Evolutionary conservation across 1,140 invertebrate species (phyloP).

Genomic region (Myzus persicae): DNA sequence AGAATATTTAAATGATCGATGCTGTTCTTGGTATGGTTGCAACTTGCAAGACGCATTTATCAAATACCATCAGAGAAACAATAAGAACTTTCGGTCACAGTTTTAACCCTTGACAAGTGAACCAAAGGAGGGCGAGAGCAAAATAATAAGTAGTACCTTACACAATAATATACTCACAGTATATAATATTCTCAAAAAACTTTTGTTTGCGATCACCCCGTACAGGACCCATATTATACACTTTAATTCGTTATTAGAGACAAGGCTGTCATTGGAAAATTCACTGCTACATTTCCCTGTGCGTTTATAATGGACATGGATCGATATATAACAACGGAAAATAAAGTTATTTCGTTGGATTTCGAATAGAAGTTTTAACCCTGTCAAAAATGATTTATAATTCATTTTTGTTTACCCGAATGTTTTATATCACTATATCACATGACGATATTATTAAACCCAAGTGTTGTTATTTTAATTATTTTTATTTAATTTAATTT

Average conservation of each 20-base stretch:
- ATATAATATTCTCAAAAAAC: neutral
- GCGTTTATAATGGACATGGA: conserved; percentile 1
- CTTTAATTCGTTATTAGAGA: conserved; percentile 45
- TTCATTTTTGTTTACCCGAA: conserved; percentile 28
- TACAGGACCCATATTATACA: neutral
- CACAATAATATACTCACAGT: neutral
- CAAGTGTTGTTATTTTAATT: neutral
- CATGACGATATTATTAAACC: neutral
- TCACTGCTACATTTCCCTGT: neutral
- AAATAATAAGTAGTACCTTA: neutral
- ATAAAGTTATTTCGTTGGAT: conserved; percentile 45
- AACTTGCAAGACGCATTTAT: conserved; percentile 22
- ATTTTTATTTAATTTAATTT: neutral
- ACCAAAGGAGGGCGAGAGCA: neutral
- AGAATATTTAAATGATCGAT: conserved; percentile 22
- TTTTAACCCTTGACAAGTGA: conserved; percentile 37
- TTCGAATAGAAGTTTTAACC: conserved; percentile 26
- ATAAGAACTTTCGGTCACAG: conserved; percentile 25
- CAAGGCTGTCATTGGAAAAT: conserved; percentile 7
- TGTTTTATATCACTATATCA: neutral
- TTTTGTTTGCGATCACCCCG: conserved; percentile 3
- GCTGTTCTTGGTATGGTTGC: neutral
- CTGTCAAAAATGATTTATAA: conserved; percentile 52
- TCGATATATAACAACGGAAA: conserved; percentile 21
- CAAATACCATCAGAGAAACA: conserved; percentile 28